Conservation (phyloP, 2,888 invertebrate species). For the Leptura quadrifasciata region DNA sequence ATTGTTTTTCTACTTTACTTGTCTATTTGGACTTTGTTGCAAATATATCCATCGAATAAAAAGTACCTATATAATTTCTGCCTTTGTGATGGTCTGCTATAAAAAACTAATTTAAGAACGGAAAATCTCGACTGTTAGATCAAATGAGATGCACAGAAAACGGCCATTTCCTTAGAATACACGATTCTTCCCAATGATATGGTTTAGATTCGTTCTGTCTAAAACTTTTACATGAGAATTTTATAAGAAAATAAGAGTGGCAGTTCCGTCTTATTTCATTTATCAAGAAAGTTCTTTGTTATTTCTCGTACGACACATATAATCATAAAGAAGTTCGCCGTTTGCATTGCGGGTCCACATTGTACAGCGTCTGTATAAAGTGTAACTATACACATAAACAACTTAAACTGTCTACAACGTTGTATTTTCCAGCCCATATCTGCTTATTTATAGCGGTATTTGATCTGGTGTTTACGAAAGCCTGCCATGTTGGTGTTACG, state of each 20-base stretch:
- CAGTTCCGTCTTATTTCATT: conserved; percentile 48
- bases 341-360: conserved; percentile 4
- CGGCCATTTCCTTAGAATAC: conserved; percentile 19
- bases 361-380: conserved; percentile 55
- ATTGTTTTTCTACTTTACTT: too few relatives aligned
- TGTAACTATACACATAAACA: conserved; percentile 67
- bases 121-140: conserved; percentile 30
- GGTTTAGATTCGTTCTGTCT: conserved; percentile 33
- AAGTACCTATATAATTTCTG: conserved; percentile 2
- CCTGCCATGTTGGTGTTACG: conserved; percentile 53
- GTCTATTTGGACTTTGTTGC: neutral
- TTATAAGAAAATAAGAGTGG: conserved; percentile 51
- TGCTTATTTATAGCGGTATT: conserved; percentile 67
- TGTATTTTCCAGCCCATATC: conserved; percentile 70
- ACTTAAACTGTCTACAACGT: conserved; percentile 66
- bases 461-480: conserved; percentile 66
- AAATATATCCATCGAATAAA: neutral
- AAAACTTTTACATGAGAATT: conserved; percentile 50
- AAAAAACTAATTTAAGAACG: conserved; percentile 36
- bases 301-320: conserved; percentile 41
- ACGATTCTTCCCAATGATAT: conserved; percentile 29
- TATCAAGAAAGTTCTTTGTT: conserved; percentile 52
- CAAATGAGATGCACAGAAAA: conserved; percentile 27
- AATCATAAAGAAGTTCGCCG: conserved; percentile 6
- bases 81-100: conserved; percentile 2